These are phyloP conservation scores for Hyperoplus immaculatus DNA, from an alignment of 2,797 vertebrate genomes.

Conservation along the genomic window DNA sequence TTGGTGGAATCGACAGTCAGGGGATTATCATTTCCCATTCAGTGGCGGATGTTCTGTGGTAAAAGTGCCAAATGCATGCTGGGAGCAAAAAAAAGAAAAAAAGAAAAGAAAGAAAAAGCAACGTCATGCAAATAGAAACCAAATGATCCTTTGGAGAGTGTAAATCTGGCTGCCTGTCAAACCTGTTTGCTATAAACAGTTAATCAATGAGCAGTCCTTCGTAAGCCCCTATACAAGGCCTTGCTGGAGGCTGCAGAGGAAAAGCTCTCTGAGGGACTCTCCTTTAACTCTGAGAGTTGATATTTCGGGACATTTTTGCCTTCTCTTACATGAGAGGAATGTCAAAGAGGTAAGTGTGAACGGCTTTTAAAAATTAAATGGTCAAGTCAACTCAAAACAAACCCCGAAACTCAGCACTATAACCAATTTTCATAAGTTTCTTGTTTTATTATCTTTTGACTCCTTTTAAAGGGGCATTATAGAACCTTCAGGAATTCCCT, in stretches of 20 bases:
- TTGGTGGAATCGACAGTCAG: conserved; percentile 55
- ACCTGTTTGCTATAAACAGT: conserved; percentile 44
- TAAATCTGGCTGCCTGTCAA: conserved; percentile 45
- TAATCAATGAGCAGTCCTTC: conserved; percentile 53
- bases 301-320: conserved; percentile 53
- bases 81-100: conserved; percentile 21
- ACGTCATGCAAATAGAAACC: conserved; percentile 55
- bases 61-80: conserved; percentile 61
- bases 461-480: too few relatives aligned
- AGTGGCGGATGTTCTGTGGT: conserved; percentile 55
- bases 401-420: too few relatives aligned
- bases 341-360: conserved; percentile 56
- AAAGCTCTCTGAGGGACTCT: conserved; percentile 30
- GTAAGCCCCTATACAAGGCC: conserved; percentile 22
- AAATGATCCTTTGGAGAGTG: conserved; percentile 38
- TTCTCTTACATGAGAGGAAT: conserved; percentile 64
- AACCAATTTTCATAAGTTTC: not conserved
- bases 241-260: conserved; percentile 49
- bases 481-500: too few relatives aligned
- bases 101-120: conserved; percentile 26
- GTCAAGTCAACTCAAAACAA: not conserved
- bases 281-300: conserved; percentile 43
- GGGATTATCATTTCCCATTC: conserved; percentile 71
- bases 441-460: not conserved
- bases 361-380: conserved; percentile 12